Evolutionary conservation across 1,140 invertebrate genomes (phyloP), one percentile per base, ranked within the genome.

Genomic region (Euschistus heros): DNA sequence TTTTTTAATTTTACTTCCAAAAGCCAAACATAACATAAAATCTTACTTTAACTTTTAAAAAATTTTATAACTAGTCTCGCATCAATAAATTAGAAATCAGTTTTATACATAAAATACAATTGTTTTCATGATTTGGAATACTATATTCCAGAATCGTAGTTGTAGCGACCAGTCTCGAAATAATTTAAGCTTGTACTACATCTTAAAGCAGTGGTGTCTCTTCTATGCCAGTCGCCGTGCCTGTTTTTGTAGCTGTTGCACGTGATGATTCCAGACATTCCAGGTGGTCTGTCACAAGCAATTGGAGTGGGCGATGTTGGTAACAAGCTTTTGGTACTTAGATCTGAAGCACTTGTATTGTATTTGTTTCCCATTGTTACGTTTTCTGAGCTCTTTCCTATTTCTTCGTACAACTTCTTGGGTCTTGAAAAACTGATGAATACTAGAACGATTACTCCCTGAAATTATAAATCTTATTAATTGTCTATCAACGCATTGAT

Each of bases 241-340:
- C 83, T 79, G 72, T 86, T 87, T 72, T 86, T 86, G 75, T 85
- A 87, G 74, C 85, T 87, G 74, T 84, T 87, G 77, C 84, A 86
- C 0, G 84, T 82, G 60, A 87, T 85, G 62, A 87, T 75, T 64
- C 84, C 86, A 75, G 85, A 84, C 83, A 86, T 84, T 24, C 80
- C 84, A 14, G 80, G 81, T 4, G 84, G 83, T 20, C 83, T 76
- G 30, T 72, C 68, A 66, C 76, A 75, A 26, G 54, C 20, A 26
- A 65, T 17, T 18, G 57, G 50, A 42, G 60, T 68, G 2, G 27
- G 18, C 13, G 26, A 17, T 3, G 42, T n/a, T 6, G 18, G 44
- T 17, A 42, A 10, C 18, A 22, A 24, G 18, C 24, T n/a, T 50
- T 62, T 30, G 8, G 63, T 18, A 63, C 66, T 26, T 33, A 54